These are phyloP conservation scores for Margaritifera margaritifera DNA, from an alignment of 2,888 invertebrate species.

Conservation along the genomic window DNA sequence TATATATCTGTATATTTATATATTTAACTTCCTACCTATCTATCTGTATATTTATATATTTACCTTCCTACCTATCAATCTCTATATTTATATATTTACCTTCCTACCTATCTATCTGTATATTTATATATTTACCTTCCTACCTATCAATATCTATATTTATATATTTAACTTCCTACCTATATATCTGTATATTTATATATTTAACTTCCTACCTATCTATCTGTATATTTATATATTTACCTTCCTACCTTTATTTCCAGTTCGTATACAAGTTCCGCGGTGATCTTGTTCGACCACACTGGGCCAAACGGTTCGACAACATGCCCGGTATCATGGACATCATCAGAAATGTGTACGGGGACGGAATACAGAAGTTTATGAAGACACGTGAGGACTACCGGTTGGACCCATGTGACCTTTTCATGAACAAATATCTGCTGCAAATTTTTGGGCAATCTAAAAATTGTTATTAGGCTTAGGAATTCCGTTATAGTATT, in stretches of 20 bases:
- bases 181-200: constrained; percentile 3
- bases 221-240: constrained; percentile 1
- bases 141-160: background rate
- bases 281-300: constrained; percentile 35
- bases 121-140: too few relatives aligned
- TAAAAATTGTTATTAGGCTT: background rate
- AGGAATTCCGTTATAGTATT: too few relatives aligned
- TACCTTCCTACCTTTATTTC: background rate
- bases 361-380: constrained; percentile 29
- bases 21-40: too few relatives aligned
- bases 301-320: constrained; percentile 47
- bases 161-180: too few relatives aligned
- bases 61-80: background rate
- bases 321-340: constrained; percentile 41
- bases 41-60: too few relatives aligned
- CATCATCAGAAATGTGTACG: constrained; percentile 32
- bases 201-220: too few relatives aligned
- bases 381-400: constrained; percentile 22
- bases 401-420: constrained; percentile 37
- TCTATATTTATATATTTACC: too few relatives aligned
- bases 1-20: constrained; percentile 3
- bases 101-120: too few relatives aligned
- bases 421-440: constrained; percentile 47
- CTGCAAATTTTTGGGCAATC: constrained; percentile 33
- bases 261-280: constrained; percentile 38